Evolutionary conservation across 2,888 invertebrate species (phyloP).

Genomic region (Agrochola circellaris): DNA sequence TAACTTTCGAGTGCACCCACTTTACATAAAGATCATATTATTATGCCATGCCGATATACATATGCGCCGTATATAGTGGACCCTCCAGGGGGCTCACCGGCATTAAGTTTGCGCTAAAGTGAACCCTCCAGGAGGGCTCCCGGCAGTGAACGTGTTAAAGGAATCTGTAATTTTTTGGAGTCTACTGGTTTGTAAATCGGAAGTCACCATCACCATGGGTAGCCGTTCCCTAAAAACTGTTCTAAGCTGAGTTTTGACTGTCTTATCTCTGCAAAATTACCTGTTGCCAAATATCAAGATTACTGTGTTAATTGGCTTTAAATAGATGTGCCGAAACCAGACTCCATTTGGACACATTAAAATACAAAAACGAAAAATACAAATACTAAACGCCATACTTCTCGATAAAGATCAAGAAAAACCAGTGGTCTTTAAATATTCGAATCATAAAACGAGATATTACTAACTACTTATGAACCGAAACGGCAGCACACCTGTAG

Average conservation of each 20-base stretch:
- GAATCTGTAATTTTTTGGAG: not conserved
- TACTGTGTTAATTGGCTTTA: not conserved
- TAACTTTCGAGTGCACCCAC: too few species aligned
- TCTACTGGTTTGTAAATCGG: not conserved
- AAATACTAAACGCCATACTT: not conserved
- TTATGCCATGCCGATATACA: too few species aligned
- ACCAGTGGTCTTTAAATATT: not conserved
- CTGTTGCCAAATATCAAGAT: not conserved
- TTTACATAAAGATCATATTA: too few species aligned
- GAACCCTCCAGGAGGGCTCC: too few species aligned
- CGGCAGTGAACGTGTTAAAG: not conserved
- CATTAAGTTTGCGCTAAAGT: too few species aligned
- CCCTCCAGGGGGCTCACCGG: too few species aligned
- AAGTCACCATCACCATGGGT: not conserved
- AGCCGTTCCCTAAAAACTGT: not conserved
- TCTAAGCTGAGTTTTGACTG: not conserved
- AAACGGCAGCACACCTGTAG: conserved; percentile 37
- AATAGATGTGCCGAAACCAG: not conserved
- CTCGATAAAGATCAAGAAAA: not conserved
- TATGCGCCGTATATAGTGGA: too few species aligned
- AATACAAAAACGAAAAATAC: not conserved
- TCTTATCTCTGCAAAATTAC: too few species aligned
- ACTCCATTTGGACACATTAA: not conserved
- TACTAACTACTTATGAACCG: not conserved
- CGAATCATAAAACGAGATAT: not conserved